A percentile compares a stretch with the other conserved stretches of the same genome.
Conservation (phyloP, 2,113 vertebrate species). For the Rhodinocichla rosea region DNA sequence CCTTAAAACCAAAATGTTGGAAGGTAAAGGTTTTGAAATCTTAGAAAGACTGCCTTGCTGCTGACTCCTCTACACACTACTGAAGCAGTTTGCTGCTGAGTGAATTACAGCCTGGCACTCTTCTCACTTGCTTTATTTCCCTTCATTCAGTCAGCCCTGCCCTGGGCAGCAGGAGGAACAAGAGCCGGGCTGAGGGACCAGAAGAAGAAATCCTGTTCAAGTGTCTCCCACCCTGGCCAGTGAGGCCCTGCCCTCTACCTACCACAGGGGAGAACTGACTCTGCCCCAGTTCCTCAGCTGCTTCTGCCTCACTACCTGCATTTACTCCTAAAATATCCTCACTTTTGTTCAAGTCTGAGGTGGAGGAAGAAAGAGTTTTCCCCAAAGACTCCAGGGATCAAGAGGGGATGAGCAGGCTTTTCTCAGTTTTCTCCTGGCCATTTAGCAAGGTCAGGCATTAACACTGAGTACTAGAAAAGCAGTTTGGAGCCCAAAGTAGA, state of each 20-base stretch:
- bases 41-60: background rate
- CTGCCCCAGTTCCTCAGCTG: background rate
- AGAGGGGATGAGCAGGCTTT: background rate
- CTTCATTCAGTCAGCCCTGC: background rate
- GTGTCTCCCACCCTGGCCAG: background rate
- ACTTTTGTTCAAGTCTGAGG: background rate
- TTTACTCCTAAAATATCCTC: background rate
- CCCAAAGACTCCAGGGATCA: background rate
- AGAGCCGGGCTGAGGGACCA: background rate
- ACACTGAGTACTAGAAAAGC: background rate
- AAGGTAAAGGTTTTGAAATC: background rate
- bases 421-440: background rate
- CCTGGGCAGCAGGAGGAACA: background rate
- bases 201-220: background rate
- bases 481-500: background rate
- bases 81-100: background rate
- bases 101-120: background rate
- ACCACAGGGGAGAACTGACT: background rate
- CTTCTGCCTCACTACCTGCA: background rate
- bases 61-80: background rate
- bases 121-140: background rate
- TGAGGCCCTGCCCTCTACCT: slow-evolving; percentile 39
- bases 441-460: background rate
- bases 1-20: background rate
- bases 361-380: background rate